Conservation (phyloP, 2,797 vertebrate genomes). For the Hemibagrus guttatus region DNA sequence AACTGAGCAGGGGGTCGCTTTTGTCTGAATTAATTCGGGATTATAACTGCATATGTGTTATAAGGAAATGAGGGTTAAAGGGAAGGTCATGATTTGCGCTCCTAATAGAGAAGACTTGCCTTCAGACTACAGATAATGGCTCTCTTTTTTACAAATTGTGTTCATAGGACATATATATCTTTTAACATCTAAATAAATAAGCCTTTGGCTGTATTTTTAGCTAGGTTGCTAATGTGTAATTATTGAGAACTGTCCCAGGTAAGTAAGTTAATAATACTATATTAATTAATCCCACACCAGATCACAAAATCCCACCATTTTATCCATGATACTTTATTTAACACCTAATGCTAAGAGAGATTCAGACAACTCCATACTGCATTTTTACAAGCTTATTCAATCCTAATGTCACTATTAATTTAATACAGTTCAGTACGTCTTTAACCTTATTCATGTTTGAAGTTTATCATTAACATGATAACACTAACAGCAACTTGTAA, state of each 20-base stretch:
- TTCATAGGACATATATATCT: neutral
- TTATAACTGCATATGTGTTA: conserved; percentile 37
- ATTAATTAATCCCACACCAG: neutral
- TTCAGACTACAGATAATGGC: neutral
- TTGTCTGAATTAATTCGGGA: conserved; percentile 46
- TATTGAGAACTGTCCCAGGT: neutral
- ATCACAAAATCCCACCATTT: neutral
- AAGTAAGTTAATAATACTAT: neutral
- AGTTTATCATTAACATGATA: neutral
- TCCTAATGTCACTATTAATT: neutral
- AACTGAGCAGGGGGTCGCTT: conserved; percentile 49
- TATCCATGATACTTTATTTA: neutral
- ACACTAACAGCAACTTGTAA: neutral
- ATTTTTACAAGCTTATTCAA: neutral
- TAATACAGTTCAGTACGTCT: neutral
- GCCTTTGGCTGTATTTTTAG: neutral
- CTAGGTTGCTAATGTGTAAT: neutral
- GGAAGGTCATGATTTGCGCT: neutral
- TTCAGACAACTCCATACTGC: neutral
- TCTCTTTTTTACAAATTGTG: neutral
- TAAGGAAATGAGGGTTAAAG: neutral
- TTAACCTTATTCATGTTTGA: neutral
- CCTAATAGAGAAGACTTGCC: neutral
- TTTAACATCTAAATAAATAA: neutral
- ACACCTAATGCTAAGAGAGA: neutral